A percentile compares a stretch with the other conserved stretches of the same genome.
phyloP scores from a whole-genome alignment of 2,888 invertebrate genomes.

The Gymnocheta viridis region DNA sequence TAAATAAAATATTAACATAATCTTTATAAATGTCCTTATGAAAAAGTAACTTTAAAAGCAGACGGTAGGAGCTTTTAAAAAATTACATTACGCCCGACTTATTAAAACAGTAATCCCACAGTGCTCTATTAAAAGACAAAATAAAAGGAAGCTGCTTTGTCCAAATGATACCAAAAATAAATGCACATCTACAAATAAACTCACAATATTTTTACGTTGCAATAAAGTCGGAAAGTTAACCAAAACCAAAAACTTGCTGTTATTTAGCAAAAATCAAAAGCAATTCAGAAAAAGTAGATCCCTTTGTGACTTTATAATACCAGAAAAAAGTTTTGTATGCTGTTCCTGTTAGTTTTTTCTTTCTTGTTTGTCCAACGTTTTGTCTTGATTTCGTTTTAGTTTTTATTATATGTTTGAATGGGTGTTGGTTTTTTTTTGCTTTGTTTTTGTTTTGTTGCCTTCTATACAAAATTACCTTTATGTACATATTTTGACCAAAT shows the following conservation, averaged over 20 bases:
- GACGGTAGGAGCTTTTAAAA: too few relatives aligned
- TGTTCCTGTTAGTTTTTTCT: neutral
- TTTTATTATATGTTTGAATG: slow-evolving; percentile 22
- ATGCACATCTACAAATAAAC: slow-evolving; percentile 30
- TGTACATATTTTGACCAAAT: slow-evolving; percentile 72
- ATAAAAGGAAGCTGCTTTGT: slow-evolving; percentile 64
- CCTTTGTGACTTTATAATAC: slow-evolving; percentile 37
- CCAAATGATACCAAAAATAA: slow-evolving; percentile 60
- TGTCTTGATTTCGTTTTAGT: slow-evolving; percentile 51
- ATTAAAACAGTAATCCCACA: neutral
- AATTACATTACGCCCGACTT: neutral
- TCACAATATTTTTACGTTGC: slow-evolving; percentile 30
- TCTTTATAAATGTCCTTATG: too few relatives aligned
- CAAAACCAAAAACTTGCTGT: slow-evolving; percentile 58
- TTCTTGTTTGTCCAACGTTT: slow-evolving; percentile 27
- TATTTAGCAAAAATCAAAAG: slow-evolving; percentile 59
- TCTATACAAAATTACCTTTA: slow-evolving; percentile 65
- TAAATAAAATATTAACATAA: too few relatives aligned
- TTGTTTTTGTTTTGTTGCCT: slow-evolving; percentile 51
- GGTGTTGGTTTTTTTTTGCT: neutral
- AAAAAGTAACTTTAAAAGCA: too few relatives aligned
- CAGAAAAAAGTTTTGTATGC: slow-evolving; percentile 11
- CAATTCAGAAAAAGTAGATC: slow-evolving; percentile 59
- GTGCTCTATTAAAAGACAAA: neutral
- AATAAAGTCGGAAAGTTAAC: slow-evolving; percentile 16